Base-by-base conservation (phyloP, 2,888 invertebrate genomes). In the Julus scanicus region DNA sequence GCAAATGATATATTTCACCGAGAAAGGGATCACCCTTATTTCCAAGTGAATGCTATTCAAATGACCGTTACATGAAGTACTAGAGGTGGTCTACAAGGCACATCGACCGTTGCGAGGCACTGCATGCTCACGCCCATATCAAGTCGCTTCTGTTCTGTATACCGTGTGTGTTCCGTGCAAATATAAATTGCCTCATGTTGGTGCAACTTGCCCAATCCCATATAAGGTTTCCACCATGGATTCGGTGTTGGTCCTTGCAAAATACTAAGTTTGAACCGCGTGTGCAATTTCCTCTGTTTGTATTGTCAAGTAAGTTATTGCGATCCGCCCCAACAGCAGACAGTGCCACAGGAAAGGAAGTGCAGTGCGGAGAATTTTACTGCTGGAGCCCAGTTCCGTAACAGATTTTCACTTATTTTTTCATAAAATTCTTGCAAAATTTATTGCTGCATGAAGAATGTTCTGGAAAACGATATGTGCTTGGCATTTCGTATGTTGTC, bases 1-100 rank as follows among this genome's bases (percentile, higher is more conserved):
- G 80, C 80, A 80, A 80, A 80, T 37, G 80, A 80, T 80, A 80
- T 80, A 80, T 80, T 80, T 80, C 80, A 37, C 37, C 80, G 37
- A 80, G 37, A 37, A 80, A 37, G 80, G 11, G 37, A 80, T 80
- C 80, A 15, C 71, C 37, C 29, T 80, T 80, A 80, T 80, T 80
- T 37, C 80, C 80, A 29, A 80, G 80, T 29, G 80, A 80, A 15
- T 80, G 80, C 80, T 37, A 39, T 80, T 37, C 37, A 29, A 37
- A 37, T 80, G 37, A 37, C 63, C 80, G 15, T 80, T 80, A 80
- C 80, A 37, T 15, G 37, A 37, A 39, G 80, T 37, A 2, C 80
- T 37, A 15, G 13, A 8, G 80, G 80, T 80, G 80, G 80, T 80
- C 37, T 37, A 11, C 29, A 29, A 29, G 29, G 29, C 29, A 29